Evolutionary conservation across 2,888 invertebrate species (phyloP), one percentile per base, ranked within the genome.

Genomic region (Parascotia fuliginaria): DNA sequence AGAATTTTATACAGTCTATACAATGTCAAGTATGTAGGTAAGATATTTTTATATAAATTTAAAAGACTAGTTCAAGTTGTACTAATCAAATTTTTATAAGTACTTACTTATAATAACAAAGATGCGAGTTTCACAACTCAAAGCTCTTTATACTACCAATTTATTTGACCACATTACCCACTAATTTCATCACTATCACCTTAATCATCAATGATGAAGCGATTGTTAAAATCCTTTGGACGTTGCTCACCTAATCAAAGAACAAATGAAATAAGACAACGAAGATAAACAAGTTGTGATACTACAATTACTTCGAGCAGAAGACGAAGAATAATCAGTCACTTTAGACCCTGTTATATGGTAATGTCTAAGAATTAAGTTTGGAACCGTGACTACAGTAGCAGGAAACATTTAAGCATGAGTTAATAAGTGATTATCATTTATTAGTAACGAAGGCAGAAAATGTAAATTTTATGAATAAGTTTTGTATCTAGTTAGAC

Each of bases 381-480:
- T 77, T 68, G 70, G 68, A 76, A 74, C 76, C 77, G 70, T 65
- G 73, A 85, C 41, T 24, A 41, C 90, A 77, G 91, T 89, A 88
- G 90, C 89, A 81, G 83, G 86, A 83, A 88, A 77, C 81, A 85
- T 85, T 90, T 85, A 81, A 83, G 81, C 83, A 80, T 81, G 77
- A 83, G 68, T 88, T 83, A 84, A 77, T 75, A 65, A 80, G 73
- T 84, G 81, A 89, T 89, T 88, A 88, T 88, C 87, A 89, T 89
- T 87, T 87, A 89, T 88, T 78, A 87, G 70, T 64, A 48, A 41
- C 42, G 12, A 22, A 37, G 39, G 47, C 55, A 28, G 50, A 31
- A 61, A 65, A 70, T 76, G 73, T 66, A 59, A 78, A 80, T 81
- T 80, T 75, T 67, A 56, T 75, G 73, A 79, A 81, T 65, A 52